These are phyloP conservation scores for Petroica traversi DNA, from an alignment of 2,113 vertebrate genomes.

Conservation along the genomic window DNA sequence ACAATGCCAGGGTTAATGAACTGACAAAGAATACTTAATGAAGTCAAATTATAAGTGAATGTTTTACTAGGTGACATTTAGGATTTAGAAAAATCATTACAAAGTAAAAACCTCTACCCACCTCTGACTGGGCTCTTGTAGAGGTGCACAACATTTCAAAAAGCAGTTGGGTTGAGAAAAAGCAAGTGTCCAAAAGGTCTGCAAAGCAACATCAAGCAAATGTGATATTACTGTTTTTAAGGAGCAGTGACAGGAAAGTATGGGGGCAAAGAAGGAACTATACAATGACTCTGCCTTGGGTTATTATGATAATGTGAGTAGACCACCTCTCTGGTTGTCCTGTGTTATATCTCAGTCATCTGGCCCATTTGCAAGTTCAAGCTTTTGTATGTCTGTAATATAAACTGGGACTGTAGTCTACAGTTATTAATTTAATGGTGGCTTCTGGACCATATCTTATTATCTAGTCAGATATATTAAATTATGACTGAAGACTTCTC, in stretches of 20 bases:
- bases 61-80: slow-evolving; percentile 28
- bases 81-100: neutral
- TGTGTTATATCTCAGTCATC: neutral
- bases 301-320: neutral
- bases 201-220: neutral
- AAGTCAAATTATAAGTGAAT: slow-evolving; percentile 6
- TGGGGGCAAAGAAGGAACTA: neutral
- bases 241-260: neutral
- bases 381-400: neutral
- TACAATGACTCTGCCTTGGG: neutral
- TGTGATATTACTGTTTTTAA: neutral
- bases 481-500: neutral
- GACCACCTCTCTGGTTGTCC: neutral
- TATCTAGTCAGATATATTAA: neutral
- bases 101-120: slow-evolving; percentile 5
- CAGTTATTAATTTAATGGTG: neutral
- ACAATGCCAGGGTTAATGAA: slow-evolving; percentile 24
- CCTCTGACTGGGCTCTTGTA: neutral
- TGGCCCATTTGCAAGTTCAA: neutral
- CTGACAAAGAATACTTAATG: slow-evolving; percentile 17
- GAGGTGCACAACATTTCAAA: neutral
- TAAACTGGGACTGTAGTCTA: neutral
- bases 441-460: neutral
- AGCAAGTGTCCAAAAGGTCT: neutral
- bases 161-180: neutral